A percentile compares a stretch with the other conserved stretches of the same genome.
Conservation (phyloP, 2,888 invertebrate species). For the Sphaerophoria taeniata region DNA sequence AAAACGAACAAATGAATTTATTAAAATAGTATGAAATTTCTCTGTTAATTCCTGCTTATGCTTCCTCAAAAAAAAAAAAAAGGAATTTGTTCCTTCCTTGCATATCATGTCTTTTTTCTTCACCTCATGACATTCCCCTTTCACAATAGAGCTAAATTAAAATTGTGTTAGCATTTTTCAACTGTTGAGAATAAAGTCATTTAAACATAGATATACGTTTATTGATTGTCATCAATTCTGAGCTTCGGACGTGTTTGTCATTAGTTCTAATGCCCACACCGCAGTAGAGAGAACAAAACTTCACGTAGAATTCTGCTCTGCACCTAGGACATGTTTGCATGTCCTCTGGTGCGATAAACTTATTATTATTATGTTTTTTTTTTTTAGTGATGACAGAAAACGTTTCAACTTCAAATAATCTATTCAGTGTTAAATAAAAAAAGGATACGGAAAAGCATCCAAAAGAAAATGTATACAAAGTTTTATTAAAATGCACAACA, state of each 20-base stretch:
- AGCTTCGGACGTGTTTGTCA: constrained; percentile 36
- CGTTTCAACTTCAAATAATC: no score
- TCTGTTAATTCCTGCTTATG: no score
- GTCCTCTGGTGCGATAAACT: background rate
- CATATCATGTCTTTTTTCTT: constrained; percentile 25
- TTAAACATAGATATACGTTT: background rate
- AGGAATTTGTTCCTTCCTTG: background rate
- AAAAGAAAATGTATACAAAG: no score
- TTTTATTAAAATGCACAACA: no score
- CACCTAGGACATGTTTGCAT: background rate
- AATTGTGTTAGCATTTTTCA: constrained; percentile 8
- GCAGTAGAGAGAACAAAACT: background rate
- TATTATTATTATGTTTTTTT: no score
- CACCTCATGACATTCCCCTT: background rate
- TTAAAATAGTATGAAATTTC: no score
- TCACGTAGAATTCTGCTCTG: background rate
- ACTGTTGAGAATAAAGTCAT: background rate
- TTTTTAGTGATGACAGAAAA: no score
- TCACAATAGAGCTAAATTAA: constrained; percentile 37
- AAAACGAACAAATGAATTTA: no score
- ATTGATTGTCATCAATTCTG: constrained; percentile 33
- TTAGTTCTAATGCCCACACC: constrained; percentile 6
- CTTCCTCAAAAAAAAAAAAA: background rate
- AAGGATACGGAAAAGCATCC: no score
- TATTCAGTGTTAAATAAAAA: no score